phyloP scores from a whole-genome alignment of 2,797 vertebrate species.

The Steatocranus sp. region DNA sequence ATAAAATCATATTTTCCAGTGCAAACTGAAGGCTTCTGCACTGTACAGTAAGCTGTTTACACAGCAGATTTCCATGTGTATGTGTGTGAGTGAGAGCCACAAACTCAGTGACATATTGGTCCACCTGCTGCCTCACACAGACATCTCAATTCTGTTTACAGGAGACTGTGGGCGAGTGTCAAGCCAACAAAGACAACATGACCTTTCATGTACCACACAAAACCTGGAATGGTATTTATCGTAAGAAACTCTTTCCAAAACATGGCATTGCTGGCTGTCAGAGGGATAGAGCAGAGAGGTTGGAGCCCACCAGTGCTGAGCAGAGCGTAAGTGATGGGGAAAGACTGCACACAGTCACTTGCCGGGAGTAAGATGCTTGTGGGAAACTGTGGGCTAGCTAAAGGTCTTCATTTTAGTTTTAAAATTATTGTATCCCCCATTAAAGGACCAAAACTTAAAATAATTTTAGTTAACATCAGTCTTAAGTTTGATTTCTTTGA shows the following conservation, averaged over 20 bases:
- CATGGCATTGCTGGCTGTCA: constrained; percentile 41
- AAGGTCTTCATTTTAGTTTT: background rate
- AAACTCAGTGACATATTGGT: constrained; percentile 46
- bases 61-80: background rate
- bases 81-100: background rate
- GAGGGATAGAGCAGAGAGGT: background rate
- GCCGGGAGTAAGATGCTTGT: background rate
- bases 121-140: constrained; percentile 59
- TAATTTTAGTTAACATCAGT: background rate
- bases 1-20: background rate
- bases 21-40: background rate
- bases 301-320: constrained; percentile 13
- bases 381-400: background rate
- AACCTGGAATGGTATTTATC: constrained; percentile 64
- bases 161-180: constrained; percentile 48
- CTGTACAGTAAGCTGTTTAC: constrained; percentile 11
- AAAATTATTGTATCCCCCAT: background rate
- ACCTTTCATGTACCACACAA: constrained; percentile 50
- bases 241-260: constrained; percentile 56
- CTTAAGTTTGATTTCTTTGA: background rate
- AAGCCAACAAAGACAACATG: constrained; percentile 62
- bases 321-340: background rate
- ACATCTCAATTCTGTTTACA: constrained; percentile 62
- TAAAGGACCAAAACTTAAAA: background rate
- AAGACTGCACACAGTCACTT: constrained; percentile 27